Conservation (phyloP, 1,140 invertebrate genomes). For the Drosophila miranda region DNA sequence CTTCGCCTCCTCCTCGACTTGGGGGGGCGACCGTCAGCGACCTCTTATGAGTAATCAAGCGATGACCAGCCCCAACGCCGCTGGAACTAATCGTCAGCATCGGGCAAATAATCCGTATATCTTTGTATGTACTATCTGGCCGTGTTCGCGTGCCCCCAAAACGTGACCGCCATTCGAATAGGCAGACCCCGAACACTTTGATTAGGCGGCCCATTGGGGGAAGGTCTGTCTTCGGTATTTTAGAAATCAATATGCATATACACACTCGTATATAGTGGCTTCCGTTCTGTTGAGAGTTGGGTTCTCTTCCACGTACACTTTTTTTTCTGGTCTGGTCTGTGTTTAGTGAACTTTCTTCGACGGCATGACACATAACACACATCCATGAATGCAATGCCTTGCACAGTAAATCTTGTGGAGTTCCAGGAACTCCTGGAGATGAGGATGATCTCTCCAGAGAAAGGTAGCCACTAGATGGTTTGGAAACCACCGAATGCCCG, state of each 20-base stretch:
- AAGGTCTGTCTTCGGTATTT: slow-evolving; percentile 17
- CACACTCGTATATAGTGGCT: slow-evolving; percentile 8
- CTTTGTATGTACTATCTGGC: slow-evolving; percentile 20
- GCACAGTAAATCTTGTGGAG: no score
- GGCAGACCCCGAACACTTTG: not conserved
- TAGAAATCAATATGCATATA: not conserved
- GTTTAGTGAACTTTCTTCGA: slow-evolving; percentile 29
- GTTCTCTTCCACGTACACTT: slow-evolving; percentile 21
- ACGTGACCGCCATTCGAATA: slow-evolving; percentile 58
- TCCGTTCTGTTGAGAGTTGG: slow-evolving; percentile 13
- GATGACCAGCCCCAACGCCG: slow-evolving; percentile 46
- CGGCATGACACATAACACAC: slow-evolving; percentile 22
- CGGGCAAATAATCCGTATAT: slow-evolving; percentile 20
- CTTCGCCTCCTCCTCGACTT: not conserved
- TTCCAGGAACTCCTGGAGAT: no score
- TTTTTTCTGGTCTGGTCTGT: not conserved
- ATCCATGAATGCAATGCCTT: not conserved
- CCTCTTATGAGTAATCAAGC: slow-evolving; percentile 36
- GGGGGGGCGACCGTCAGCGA: slow-evolving; percentile 1
- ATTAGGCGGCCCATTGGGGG: slow-evolving; percentile 15
- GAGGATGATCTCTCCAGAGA: no score
- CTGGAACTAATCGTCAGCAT: slow-evolving; percentile 50
- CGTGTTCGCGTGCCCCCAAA: slow-evolving; percentile 44
- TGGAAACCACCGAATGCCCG: no score
- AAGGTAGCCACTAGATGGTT: no score